Evolutionary conservation across 1,140 invertebrate species (phyloP).

Genomic region (Polyergus mexicanus): DNA sequence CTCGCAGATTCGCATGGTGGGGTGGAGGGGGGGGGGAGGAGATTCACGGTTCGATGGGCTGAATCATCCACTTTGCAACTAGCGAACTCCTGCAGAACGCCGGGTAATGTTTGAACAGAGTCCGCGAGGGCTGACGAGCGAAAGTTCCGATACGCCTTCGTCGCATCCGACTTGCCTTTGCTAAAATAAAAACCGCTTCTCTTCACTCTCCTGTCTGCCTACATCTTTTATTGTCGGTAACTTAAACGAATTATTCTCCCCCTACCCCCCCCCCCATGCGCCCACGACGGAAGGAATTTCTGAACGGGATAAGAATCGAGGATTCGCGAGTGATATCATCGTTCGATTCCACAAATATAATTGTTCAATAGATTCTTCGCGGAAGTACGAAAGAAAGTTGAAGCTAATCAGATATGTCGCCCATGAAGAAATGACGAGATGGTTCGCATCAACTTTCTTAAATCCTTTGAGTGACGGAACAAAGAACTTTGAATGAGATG

Average conservation of each 20-base stretch:
- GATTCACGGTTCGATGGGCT: slow-evolving; percentile 49
- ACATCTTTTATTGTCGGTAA: background rate
- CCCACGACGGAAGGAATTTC: slow-evolving; percentile 21
- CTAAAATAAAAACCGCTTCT: slow-evolving; percentile 41
- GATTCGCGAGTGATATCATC: slow-evolving; percentile 31
- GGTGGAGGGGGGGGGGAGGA: background rate
- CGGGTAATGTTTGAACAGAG: slow-evolving; percentile 49
- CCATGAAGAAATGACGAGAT: slow-evolving; percentile 19
- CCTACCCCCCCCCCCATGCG: background rate
- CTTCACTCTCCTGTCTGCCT: background rate
- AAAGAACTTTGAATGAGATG: background rate
- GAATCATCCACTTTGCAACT: slow-evolving; percentile 53
- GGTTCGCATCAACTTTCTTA: slow-evolving; percentile 15
- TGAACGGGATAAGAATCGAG: slow-evolving; percentile 37
- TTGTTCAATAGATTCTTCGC: slow-evolving; percentile 32
- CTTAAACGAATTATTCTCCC: slow-evolving; percentile 36
- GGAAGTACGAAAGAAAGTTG: background rate
- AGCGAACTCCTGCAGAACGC: slow-evolving; percentile 37
- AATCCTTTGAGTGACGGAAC: slow-evolving; percentile 19
- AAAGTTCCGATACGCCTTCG: slow-evolving; percentile 38
- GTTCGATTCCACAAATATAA: slow-evolving; percentile 49
- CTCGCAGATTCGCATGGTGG: slow-evolving; percentile 5
- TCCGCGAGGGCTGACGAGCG: slow-evolving; percentile 43
- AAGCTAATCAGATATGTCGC: background rate
- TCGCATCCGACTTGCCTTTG: background rate